Conservation (phyloP, 2,113 vertebrate genomes). For the Nibea coibor region DNA sequence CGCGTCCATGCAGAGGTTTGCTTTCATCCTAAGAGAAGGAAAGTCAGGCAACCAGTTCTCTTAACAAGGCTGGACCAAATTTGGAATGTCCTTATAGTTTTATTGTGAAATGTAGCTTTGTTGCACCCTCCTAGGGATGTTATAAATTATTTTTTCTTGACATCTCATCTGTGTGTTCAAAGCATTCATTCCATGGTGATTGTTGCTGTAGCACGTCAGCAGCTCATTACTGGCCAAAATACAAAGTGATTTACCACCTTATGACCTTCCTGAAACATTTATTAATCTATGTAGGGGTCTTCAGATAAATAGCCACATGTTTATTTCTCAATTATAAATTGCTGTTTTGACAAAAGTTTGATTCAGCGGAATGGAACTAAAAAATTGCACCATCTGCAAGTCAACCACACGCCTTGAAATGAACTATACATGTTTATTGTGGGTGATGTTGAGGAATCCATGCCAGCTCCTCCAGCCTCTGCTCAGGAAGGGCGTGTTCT, state of each 20-base stretch:
- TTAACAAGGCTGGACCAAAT: not conserved
- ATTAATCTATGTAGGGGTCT: not conserved
- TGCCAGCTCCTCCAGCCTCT: constrained; percentile 59
- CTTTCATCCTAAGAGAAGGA: constrained; percentile 32
- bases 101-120: constrained; percentile 1
- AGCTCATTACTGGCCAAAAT: not conserved
- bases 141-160: not conserved
- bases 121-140: not conserved
- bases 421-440: constrained; percentile 33
- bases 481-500: constrained; percentile 75
- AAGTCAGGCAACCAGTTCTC: constrained; percentile 26
- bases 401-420: constrained; percentile 9
- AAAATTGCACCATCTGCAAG: constrained; percentile 22
- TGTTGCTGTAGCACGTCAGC: not conserved
- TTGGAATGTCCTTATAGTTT: constrained; percentile 13
- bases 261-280: not conserved
- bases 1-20: not conserved
- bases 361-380: not conserved
- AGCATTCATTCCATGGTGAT: not conserved
- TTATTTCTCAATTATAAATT: not conserved
- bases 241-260: not conserved
- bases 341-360: not conserved
- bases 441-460: constrained; percentile 33
- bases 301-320: not conserved
- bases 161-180: not conserved